Conservation (phyloP, 2,888 invertebrate genomes). For the Netelia fuscicornis region DNA sequence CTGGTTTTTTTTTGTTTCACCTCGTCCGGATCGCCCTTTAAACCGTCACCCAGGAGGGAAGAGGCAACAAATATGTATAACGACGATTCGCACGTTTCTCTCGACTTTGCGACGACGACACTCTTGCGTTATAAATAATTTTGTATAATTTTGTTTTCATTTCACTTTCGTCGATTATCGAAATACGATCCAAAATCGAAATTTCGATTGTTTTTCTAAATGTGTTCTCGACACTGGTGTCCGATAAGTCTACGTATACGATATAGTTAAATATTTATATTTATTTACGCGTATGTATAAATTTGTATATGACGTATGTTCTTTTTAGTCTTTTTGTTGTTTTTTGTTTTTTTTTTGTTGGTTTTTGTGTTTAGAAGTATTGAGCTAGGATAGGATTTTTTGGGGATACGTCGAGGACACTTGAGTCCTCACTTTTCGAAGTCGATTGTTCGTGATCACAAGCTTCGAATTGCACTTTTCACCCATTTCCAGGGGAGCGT, state of each 20-base stretch:
- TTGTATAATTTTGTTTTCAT: not conserved
- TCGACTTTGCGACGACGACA: not conserved
- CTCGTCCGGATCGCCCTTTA: not conserved
- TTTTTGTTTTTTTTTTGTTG: slow-evolving; percentile 9
- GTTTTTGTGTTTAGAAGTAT: slow-evolving; percentile 33
- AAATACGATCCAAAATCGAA: not conserved
- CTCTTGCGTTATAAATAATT: not conserved
- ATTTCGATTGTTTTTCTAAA: no score
- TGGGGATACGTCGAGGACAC: slow-evolving; percentile 12
- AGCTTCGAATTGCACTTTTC: slow-evolving; percentile 55
- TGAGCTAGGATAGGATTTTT: slow-evolving; percentile 51
- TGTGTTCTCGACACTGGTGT: not conserved
- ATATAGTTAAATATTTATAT: slow-evolving; percentile 50
- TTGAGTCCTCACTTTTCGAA: slow-evolving; percentile 1
- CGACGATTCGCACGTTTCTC: not conserved
- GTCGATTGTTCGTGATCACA: slow-evolving; percentile 43
- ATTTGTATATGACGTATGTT: not conserved
- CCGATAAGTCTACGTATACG: not conserved
- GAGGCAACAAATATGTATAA: not conserved
- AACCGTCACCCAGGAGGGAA: not conserved
- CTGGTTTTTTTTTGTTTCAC: not conserved
- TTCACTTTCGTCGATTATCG: not conserved
- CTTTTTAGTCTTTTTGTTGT: slow-evolving; percentile 40
- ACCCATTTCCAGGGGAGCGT: slow-evolving; percentile 4
- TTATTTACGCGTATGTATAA: slow-evolving; percentile 33